A percentile compares a stretch with the other conserved stretches of the same genome.
These are phyloP conservation scores for Chloroclysta siterata DNA, from an alignment of 2,888 invertebrate species.

Conservation along the genomic window DNA sequence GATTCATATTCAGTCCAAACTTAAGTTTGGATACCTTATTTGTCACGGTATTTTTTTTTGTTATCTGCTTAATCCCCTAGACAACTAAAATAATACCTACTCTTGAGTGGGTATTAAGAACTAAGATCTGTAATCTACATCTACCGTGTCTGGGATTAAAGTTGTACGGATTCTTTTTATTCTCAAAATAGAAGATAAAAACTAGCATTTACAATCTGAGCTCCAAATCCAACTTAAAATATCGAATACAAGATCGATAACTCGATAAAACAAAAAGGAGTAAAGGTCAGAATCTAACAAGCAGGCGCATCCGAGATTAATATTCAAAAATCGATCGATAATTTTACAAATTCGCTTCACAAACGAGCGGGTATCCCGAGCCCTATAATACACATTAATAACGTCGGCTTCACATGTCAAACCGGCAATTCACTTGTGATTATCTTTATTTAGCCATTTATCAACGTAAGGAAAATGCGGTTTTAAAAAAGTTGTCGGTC, in stretches of 20 bases:
- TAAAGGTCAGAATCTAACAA: conserved; percentile 55
- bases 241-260: conserved; percentile 43
- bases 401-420: conserved; percentile 78
- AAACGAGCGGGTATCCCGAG: conserved; percentile 71
- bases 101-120: too few species aligned
- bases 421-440: conserved; percentile 75
- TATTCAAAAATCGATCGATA: conserved; percentile 76
- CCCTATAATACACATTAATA: conserved; percentile 83
- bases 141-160: too few species aligned
- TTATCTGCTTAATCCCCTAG: too few species aligned
- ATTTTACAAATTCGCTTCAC: conserved; percentile 79
- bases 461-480: conserved; percentile 59
- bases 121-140: too few species aligned
- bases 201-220: background rate
- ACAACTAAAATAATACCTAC: too few species aligned
- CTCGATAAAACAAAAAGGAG: conserved; percentile 36
- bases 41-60: too few species aligned
- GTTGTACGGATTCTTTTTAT: too few species aligned
- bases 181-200: background rate
- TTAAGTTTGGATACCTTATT: too few species aligned
- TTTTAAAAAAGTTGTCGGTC: conserved; percentile 51
- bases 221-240: conserved; percentile 18
- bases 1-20: too few species aligned
- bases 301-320: conserved; percentile 66
- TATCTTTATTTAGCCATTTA: conserved; percentile 82